Base-by-base conservation (phyloP, 64 coral and sea anemone genomes). In the Dendronephthya gigantea region DNA sequence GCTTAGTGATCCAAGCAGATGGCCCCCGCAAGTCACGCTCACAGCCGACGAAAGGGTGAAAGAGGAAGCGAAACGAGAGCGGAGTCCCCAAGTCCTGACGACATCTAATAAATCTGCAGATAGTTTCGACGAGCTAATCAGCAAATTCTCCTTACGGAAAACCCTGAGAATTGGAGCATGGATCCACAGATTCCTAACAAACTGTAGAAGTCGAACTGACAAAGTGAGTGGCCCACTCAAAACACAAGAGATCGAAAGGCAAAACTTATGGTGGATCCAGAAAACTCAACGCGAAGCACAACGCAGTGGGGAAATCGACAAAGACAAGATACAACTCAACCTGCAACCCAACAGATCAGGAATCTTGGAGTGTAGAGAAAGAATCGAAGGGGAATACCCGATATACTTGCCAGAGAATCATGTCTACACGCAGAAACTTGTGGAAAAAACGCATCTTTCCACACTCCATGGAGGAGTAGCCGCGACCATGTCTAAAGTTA, bases 401-500 rank as follows among this genome's bases (percentile, higher is more conserved):
- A 8, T 85, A 34, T 85, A 85, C 38, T 36, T 59, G 7, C 49
- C 49, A 85, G 23, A 50, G 33, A 35, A 11, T 19, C 32, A 4
- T 2, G 14, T 11, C 10, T 50, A 58, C 23, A 9, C 83, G 41
- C 30, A 17, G 32, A 58, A 58, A 58, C 83, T 85, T 36, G 49
- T 68, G 55, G 50, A 68, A 19, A 65, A 86, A 25, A 27, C 84
- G 4, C 84, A 86, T 36, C 19, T 86, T 34, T 31, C 40, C 45
- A 86, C 84, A 13, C 17, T 86, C 30, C 84, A 86, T 27, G 84
- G 84, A 40, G 84, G 37, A 23, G 70, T 86, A 3, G 84, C 40
- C 10, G 52, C 70, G 1, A 86, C 84, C 49, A 86, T 86, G 84
- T 51, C 84, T 27, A 23, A 62, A 5, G 35, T 66, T 39, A 29